Evolutionary conservation across 2,113 vertebrate genomes (phyloP).

Genomic region (Prunella fulvescens): DNA sequence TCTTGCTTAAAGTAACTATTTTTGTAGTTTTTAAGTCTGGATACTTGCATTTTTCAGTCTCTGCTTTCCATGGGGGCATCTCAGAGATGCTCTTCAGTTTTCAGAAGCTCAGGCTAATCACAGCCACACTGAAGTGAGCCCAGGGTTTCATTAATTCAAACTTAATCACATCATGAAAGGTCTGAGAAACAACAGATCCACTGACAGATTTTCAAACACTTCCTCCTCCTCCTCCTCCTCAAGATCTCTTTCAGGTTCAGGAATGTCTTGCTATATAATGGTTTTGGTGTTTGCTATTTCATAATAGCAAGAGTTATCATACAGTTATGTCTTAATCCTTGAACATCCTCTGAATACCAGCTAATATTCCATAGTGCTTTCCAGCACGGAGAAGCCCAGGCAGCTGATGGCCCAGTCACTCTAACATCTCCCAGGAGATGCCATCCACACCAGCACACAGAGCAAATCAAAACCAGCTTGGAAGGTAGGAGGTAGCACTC

Average conservation of each 20-base stretch:
- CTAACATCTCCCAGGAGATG: background rate
- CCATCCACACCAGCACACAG: background rate
- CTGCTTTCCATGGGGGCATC: background rate
- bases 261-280: background rate
- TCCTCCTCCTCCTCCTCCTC: background rate
- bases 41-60: background rate
- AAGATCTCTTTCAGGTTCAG: background rate
- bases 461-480: background rate
- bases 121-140: background rate
- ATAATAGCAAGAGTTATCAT: background rate
- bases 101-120: background rate
- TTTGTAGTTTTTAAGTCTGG: background rate
- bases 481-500: background rate
- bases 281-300: background rate
- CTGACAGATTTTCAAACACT: background rate
- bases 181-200: background rate
- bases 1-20: background rate
- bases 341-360: background rate
- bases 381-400: background rate
- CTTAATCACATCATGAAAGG: background rate
- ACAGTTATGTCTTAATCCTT: background rate
- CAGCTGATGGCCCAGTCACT: background rate
- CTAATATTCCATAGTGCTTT: background rate
- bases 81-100: background rate
- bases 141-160: background rate